Evolutionary conservation across 2,113 vertebrate species (phyloP).

Genomic region (Neolamprologus falcicula): DNA sequence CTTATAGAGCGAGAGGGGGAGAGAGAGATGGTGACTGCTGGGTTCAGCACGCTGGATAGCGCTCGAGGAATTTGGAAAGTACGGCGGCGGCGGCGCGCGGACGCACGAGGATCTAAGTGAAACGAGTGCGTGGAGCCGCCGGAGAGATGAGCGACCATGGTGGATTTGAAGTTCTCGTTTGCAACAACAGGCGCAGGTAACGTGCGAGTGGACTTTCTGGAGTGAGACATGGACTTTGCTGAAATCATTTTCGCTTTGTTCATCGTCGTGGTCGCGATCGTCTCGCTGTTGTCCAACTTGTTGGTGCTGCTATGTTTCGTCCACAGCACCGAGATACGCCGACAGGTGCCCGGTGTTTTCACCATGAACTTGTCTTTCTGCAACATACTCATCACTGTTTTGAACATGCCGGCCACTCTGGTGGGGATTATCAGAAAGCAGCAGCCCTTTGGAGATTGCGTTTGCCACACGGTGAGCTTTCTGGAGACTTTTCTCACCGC

Average conservation of each 20-base stretch:
- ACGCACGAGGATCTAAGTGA: constrained; percentile 5
- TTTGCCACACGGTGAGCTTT: constrained; percentile 76
- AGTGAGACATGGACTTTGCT: constrained; percentile 81
- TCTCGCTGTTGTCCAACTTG: constrained; percentile 78
- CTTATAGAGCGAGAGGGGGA: neutral
- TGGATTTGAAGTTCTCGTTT: neutral
- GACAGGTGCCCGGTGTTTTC: constrained; percentile 78
- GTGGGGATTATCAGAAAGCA: constrained; percentile 70
- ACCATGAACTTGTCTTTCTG: constrained; percentile 80
- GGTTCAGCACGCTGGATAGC: constrained; percentile 83
- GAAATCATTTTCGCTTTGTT: constrained; percentile 73
- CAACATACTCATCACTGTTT: constrained; percentile 78
- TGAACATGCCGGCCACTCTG: constrained; percentile 80
- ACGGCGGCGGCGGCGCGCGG: neutral
- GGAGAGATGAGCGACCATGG: constrained; percentile 36
- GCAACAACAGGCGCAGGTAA: constrained; percentile 14
- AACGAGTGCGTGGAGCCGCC: neutral
- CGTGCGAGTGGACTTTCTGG: constrained; percentile 34
- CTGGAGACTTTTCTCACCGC: constrained; percentile 81
- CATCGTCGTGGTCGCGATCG: constrained; percentile 75
- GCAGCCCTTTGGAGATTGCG: constrained; percentile 74
- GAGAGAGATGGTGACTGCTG: neutral
- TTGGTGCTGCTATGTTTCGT: constrained; percentile 81
- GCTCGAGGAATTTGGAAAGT: constrained; percentile 29
- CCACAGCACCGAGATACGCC: constrained; percentile 78